Evolutionary conservation across 1,140 invertebrate genomes (phyloP).

Genomic region (Saxidomus purpurata): DNA sequence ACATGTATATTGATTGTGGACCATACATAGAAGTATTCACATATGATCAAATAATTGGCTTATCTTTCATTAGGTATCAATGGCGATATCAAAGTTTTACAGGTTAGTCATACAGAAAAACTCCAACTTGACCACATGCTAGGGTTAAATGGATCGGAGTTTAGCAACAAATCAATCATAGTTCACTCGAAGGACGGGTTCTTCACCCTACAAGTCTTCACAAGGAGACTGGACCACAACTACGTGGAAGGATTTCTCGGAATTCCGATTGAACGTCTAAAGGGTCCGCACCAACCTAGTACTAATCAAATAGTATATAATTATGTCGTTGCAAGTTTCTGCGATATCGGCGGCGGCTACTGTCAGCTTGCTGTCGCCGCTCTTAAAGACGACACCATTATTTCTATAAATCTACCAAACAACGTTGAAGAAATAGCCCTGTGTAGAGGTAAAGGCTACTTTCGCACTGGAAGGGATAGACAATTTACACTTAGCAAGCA

Average conservation of each 20-base stretch:
- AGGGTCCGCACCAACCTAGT: neutral
- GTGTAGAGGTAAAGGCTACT: neutral
- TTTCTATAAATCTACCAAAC: slow-evolving; percentile 15
- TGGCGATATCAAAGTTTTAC: neutral
- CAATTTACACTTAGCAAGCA: neutral
- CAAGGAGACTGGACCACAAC: neutral
- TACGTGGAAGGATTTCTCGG: slow-evolving; percentile 50
- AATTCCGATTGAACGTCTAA: slow-evolving; percentile 16
- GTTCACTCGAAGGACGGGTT: neutral
- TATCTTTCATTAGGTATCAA: neutral
- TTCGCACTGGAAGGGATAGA: neutral
- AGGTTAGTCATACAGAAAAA: neutral
- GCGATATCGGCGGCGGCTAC: slow-evolving; percentile 42
- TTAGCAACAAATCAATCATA: slow-evolving; percentile 44
- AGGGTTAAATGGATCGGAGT: slow-evolving; percentile 28
- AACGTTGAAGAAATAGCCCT: slow-evolving; percentile 7
- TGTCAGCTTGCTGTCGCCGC: slow-evolving; percentile 55
- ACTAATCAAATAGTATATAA: neutral
- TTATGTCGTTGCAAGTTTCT: slow-evolving; percentile 40
- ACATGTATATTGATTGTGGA: no score
- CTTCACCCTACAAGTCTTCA: slow-evolving; percentile 39
- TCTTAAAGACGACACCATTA: slow-evolving; percentile 1
- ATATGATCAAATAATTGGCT: no score
- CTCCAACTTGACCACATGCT: neutral
- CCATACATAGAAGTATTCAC: no score